These are phyloP conservation scores for Fringilla coelebs DNA, from an alignment of 2,797 vertebrate genomes.

Conservation along the genomic window DNA sequence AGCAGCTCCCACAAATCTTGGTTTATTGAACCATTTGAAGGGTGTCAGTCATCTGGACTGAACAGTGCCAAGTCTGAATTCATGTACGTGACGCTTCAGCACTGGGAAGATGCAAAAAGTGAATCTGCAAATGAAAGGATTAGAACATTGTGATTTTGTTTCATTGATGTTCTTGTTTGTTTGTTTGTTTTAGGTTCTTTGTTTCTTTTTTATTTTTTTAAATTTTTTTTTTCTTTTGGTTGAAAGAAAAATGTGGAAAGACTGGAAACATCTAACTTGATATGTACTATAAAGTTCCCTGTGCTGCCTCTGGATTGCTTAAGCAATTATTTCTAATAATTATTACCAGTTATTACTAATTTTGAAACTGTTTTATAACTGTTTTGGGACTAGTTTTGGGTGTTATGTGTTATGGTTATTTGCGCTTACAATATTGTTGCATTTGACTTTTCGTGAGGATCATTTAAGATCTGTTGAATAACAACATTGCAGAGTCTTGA, in stretches of 20 bases:
- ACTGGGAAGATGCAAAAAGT: background rate
- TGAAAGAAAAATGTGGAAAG: background rate
- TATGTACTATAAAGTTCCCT: background rate
- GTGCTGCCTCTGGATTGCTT: background rate
- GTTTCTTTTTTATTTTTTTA: background rate
- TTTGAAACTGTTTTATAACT: background rate
- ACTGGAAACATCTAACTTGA: background rate
- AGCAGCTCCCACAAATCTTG: background rate
- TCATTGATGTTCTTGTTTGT: too few species aligned
- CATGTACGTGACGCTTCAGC: too few species aligned
- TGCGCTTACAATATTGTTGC: background rate
- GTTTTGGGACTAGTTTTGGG: background rate
- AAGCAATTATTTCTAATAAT: background rate
- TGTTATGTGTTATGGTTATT: background rate
- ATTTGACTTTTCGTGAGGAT: background rate
- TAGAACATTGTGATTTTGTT: background rate
- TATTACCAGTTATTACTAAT: background rate
- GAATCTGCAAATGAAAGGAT: background rate
- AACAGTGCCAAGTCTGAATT: background rate
- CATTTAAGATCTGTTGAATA: background rate
- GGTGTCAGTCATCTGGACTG: accelerated
- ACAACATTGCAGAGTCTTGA: background rate
- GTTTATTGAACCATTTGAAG: background rate
- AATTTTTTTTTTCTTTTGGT: background rate
- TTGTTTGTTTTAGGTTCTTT: accelerated